Evolutionary conservation across 1,140 invertebrate genomes (phyloP).

Genomic region (Apis mellifera): DNA sequence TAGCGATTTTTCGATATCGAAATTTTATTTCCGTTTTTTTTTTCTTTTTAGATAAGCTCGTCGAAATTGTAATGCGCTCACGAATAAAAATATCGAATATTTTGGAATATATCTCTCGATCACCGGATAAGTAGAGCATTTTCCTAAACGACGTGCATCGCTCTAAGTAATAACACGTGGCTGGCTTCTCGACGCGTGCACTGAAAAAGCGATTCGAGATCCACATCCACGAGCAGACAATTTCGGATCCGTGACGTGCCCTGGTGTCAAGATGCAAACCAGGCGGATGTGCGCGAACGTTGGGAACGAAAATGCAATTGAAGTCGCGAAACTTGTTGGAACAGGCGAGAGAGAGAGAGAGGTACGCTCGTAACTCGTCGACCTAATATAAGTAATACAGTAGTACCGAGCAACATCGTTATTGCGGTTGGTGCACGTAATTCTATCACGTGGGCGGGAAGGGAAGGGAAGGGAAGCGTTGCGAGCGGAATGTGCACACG

Average conservation of each 20-base stretch:
- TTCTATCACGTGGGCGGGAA: conserved; percentile 25
- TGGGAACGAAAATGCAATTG: conserved; percentile 25
- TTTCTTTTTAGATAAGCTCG: no score
- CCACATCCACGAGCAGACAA: neutral
- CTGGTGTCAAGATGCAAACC: neutral
- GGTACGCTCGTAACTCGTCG: neutral
- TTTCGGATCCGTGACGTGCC: neutral
- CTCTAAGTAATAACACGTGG: neutral
- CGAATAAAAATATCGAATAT: no score
- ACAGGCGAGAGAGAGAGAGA: no score
- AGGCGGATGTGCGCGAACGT: neutral
- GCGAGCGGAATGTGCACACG: conserved; percentile 36
- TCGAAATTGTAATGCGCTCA: no score
- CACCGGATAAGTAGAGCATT: no score
- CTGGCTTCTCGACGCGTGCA: neutral
- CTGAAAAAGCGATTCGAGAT: neutral
- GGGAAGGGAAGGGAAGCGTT: neutral
- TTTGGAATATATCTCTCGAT: no score
- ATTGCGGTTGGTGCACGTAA: conserved; percentile 46
- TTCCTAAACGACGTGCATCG: no score
- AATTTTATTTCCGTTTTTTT: neutral
- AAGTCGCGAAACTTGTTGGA: neutral
- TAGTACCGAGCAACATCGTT: conserved; percentile 41
- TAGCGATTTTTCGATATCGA: neutral
- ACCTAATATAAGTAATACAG: conserved; percentile 32